phyloP scores from a whole-genome alignment of 2,797 vertebrate genomes.

The Sebastes vulpes region DNA sequence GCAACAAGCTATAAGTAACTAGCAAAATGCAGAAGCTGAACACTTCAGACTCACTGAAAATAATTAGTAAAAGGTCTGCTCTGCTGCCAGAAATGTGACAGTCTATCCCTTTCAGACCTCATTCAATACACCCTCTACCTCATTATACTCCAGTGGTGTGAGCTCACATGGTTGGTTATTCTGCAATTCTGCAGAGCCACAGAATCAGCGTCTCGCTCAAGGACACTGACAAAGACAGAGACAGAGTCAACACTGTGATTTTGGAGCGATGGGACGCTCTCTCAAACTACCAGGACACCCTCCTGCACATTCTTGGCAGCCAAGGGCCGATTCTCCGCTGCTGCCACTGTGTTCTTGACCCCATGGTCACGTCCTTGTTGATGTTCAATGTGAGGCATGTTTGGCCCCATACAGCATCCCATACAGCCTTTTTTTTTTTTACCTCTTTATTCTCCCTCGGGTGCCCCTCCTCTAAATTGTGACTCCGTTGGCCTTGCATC shows the following conservation, averaged over 20 bases:
- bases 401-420: background rate
- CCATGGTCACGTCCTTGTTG: constrained; percentile 1
- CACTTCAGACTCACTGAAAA: background rate
- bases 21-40: background rate
- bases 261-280: background rate
- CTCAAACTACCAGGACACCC: background rate
- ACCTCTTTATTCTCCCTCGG: background rate
- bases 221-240: constrained; percentile 28
- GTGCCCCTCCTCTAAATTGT: constrained; percentile 3
- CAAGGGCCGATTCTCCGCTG: background rate
- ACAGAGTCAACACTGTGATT: constrained; percentile 10
- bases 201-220: constrained; percentile 23
- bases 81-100: background rate
- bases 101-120: background rate
- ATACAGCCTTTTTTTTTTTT: background rate
- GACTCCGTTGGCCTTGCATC: constrained; percentile 32
- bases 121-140: background rate
- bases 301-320: background rate
- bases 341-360: constrained; percentile 27
- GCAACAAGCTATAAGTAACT: background rate
- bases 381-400: constrained; percentile 7
- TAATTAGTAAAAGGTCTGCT: background rate
- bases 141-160: background rate
- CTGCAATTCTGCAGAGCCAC: constrained; percentile 7
- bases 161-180: background rate